A percentile compares a stretch with the other conserved stretches of the same genome.
Evolutionary conservation across 1,140 invertebrate species (phyloP).

Genomic region (Belonocnema kinseyi): DNA sequence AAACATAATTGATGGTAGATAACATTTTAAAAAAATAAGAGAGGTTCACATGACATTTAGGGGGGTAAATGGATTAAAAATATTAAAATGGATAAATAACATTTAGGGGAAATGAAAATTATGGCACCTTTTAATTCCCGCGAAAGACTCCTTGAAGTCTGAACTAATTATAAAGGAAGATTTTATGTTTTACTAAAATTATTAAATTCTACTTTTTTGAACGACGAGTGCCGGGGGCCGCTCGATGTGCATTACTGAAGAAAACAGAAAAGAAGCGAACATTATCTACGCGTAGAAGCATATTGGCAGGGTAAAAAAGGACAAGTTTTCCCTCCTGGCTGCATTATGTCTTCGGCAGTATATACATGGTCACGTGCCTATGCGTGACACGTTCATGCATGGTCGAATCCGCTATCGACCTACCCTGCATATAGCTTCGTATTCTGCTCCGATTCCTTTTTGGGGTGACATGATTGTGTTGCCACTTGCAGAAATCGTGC

Average conservation of each 20-base stretch:
- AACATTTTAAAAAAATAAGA: too few relatives aligned
- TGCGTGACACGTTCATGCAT: constrained; percentile 75
- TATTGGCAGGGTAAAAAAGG: constrained; percentile 53
- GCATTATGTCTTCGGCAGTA: constrained; percentile 67
- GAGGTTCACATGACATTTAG: too few relatives aligned
- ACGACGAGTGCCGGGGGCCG: not conserved
- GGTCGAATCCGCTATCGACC: constrained; percentile 54
- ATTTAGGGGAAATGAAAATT: too few relatives aligned
- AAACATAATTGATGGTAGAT: too few relatives aligned
- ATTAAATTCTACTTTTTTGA: not conserved
- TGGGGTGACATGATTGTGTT: constrained; percentile 68
- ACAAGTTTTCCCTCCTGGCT: constrained; percentile 52
- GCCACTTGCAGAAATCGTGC: constrained; percentile 61
- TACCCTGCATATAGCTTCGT: constrained; percentile 62
- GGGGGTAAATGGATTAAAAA: too few relatives aligned
- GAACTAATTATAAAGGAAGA: too few relatives aligned
- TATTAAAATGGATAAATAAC: too few relatives aligned
- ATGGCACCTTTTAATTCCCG: too few relatives aligned
- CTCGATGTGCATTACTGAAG: not conserved
- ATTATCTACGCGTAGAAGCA: constrained; percentile 36
- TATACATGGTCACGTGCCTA: constrained; percentile 73
- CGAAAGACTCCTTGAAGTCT: too few relatives aligned
- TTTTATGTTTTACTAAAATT: too few relatives aligned
- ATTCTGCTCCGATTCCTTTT: constrained; percentile 63
- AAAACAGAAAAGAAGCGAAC: constrained; percentile 16